phyloP scores from a whole-genome alignment of 2,797 vertebrate genomes.

The Pseudochirops corinnae region DNA sequence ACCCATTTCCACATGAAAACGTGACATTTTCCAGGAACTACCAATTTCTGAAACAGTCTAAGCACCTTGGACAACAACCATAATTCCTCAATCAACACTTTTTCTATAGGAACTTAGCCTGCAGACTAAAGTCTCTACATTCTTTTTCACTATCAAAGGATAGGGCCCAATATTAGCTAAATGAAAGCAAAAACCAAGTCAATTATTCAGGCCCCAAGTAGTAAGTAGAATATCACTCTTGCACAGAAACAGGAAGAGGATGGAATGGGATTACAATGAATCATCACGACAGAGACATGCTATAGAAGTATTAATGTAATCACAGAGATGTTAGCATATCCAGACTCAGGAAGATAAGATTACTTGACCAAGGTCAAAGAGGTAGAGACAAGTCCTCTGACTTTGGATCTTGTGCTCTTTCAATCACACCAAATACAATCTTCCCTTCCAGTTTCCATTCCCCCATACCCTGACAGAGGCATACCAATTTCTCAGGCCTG shows the following conservation, averaged over 20 bases:
- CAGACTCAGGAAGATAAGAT: neutral
- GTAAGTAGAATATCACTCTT: neutral
- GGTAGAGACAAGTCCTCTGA: neutral
- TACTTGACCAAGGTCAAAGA: neutral
- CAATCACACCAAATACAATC: neutral
- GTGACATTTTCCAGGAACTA: neutral
- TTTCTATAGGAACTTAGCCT: rapidly evolving
- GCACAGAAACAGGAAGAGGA: neutral
- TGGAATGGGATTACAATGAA: neutral
- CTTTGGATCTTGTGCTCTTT: neutral
- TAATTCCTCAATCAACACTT: rapidly evolving
- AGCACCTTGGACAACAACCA: constrained; percentile 18
- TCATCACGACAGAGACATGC: neutral
- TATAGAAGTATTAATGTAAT: neutral
- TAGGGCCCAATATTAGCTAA: neutral
- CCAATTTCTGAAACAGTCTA: neutral
- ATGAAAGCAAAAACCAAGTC: neutral
- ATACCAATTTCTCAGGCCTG: neutral
- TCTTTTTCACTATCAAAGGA: neutral
- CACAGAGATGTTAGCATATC: neutral
- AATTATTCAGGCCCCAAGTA: neutral
- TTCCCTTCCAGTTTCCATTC: neutral
- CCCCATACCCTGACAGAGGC: neutral
- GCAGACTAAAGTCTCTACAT: neutral
- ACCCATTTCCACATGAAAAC: neutral